These are phyloP conservation scores for Mormyrus iriodes DNA, from an alignment of 2,113 vertebrate genomes.

Conservation along the genomic window DNA sequence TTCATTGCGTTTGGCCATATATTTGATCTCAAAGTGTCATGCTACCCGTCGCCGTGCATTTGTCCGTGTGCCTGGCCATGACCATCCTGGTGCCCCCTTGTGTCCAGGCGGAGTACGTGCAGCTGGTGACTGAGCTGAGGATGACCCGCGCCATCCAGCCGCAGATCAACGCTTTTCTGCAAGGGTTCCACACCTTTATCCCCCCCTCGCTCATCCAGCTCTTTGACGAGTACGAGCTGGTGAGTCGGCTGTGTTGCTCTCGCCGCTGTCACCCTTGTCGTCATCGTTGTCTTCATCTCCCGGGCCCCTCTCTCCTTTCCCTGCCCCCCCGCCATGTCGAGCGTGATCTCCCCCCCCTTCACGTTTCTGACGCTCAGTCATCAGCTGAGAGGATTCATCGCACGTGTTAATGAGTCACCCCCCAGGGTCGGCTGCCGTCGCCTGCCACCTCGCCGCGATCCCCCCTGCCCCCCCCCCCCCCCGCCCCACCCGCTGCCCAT, in stretches of 20 bases:
- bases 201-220: slow-evolving; percentile 91
- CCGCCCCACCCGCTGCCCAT: background rate
- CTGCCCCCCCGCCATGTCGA: background rate
- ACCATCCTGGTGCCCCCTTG: slow-evolving; percentile 17
- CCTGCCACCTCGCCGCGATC: slow-evolving; percentile 37
- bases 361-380: background rate
- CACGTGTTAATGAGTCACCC: background rate
- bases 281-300: background rate
- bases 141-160: slow-evolving; percentile 98
- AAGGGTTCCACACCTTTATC: slow-evolving; percentile 97
- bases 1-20: background rate
- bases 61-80: background rate
- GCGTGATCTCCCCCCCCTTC: background rate
- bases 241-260: slow-evolving; percentile 54
- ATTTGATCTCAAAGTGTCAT: background rate
- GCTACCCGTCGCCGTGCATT: background rate
- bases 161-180: slow-evolving; percentile 94
- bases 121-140: slow-evolving; percentile 94
- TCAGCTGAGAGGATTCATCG: background rate
- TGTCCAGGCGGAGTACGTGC: slow-evolving; percentile 90
- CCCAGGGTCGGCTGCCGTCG: background rate
- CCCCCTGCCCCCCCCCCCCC: background rate
- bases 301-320: background rate
- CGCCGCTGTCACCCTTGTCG: background rate
- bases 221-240: slow-evolving; percentile 97